Percentiles rank a stretch among this genome's conserved stretches.
phyloP scores from a whole-genome alignment of 2,797 vertebrate genomes.

The Chromis chromis region DNA sequence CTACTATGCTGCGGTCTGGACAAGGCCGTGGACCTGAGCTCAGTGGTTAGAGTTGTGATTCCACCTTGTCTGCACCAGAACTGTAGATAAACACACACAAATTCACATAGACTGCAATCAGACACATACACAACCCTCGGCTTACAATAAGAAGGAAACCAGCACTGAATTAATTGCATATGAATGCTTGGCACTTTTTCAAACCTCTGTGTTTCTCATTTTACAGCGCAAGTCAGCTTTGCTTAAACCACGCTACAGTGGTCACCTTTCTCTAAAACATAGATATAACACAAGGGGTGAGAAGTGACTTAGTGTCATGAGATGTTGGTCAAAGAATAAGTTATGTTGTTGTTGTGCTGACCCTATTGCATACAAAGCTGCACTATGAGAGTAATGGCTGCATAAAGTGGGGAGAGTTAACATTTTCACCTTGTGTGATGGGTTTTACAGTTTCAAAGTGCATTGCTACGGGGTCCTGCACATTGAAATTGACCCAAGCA shows the following conservation, averaged over 20 bases:
- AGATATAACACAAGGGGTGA: conserved; percentile 1
- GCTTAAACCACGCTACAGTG: conserved; percentile 7
- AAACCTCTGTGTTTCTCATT: conserved; percentile 34
- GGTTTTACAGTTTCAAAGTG: conserved; percentile 27
- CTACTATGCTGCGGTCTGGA: conserved; percentile 61
- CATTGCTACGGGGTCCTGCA: conserved; percentile 10
- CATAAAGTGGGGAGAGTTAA: background rate
- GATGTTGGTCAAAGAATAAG: conserved; percentile 24
- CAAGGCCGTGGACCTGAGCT: conserved; percentile 31
- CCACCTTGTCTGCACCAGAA: conserved; percentile 54
- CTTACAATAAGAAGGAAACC: conserved; percentile 29
- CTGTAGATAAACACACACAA: conserved; percentile 15
- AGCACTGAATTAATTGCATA: conserved; percentile 53
- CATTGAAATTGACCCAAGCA: conserved; percentile 19
- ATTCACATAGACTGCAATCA: conserved; percentile 2
- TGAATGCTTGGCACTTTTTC: conserved; percentile 45
- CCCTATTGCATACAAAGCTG: conserved; percentile 8
- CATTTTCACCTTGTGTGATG: conserved; percentile 10
- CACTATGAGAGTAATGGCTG: conserved; percentile 9
- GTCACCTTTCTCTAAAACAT: conserved; percentile 35
- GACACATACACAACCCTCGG: conserved; percentile 10
- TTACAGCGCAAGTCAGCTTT: conserved; percentile 8
- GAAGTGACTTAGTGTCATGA: conserved; percentile 3
- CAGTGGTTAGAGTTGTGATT: conserved; percentile 54
- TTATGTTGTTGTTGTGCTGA: conserved; percentile 28